phyloP scores from a whole-genome alignment of 2,113 vertebrate species.

The Thermophis baileyi region DNA sequence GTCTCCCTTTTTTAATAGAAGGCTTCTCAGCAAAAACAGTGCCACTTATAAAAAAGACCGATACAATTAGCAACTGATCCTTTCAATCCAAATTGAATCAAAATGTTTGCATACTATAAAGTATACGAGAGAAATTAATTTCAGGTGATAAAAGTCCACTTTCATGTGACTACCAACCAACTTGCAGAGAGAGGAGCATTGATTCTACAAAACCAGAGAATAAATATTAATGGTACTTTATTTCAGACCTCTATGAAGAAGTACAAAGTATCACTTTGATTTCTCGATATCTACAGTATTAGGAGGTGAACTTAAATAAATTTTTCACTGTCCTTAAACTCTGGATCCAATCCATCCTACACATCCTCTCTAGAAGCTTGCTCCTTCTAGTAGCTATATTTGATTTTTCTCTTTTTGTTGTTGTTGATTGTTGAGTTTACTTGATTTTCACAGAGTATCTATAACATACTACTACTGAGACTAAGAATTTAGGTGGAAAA shows the following conservation, averaged over 20 bases:
- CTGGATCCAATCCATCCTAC: not conserved
- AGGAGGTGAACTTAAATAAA: not conserved
- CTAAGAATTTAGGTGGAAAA: not conserved
- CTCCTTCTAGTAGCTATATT: not conserved
- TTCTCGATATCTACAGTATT: not conserved
- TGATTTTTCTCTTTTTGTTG: not conserved
- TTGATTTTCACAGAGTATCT: not conserved
- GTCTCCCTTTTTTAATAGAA: not conserved
- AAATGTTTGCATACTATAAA: not conserved
- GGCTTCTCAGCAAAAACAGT: not conserved
- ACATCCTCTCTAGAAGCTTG: not conserved
- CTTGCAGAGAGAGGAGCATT: not conserved
- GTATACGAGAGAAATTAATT: not conserved
- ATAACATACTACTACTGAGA: not conserved
- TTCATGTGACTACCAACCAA: not conserved
- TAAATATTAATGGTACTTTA: not conserved
- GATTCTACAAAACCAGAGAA: not conserved
- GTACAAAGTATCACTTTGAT: not conserved
- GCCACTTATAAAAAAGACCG: not conserved
- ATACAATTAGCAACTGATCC: not conserved
- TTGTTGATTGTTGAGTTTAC: not conserved
- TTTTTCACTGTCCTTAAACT: not conserved
- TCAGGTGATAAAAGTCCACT: not conserved
- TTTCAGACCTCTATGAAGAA: not conserved
- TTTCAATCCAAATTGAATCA: not conserved